Base-by-base conservation (phyloP, 2,888 invertebrate species). In the Eupeodes latifasciatus region DNA sequence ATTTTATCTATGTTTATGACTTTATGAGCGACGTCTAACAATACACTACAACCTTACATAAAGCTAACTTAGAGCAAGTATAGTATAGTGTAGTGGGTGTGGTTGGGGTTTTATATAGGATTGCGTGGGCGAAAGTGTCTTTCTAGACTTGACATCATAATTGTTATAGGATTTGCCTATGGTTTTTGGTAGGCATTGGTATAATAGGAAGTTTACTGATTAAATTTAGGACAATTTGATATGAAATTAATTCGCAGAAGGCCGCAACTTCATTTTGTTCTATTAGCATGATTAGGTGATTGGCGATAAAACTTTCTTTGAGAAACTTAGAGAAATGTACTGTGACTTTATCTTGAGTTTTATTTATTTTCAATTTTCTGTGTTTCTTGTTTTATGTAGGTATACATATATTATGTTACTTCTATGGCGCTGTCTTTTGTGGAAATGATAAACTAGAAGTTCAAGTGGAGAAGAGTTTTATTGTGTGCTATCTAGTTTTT, bases 21-120 rank as follows among this genome's bases (percentile, higher is more conserved):
- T 76, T 76, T 71, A 76, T 81, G 71, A 76, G 44, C 77, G 51
- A 77, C 66, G 81, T 81, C 77, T 27, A 72, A 76, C 62, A 34
- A 79, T 3, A 19, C 16, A 62, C 40, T 62, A 66, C 2, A 66
- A 47, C 27, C 19, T 19, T 55, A 5, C 12, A n/a, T 51, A 12
- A 27, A 27, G 27, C 27, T 27, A 2, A 27, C 27, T 27, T 27
- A 27, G 27, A 27, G 27, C 27, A 2, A 27, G 3, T 27, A 27
- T 27, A n/a, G n/a, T n/a, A 12, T n/a, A 1, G 40, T 40, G 0
- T 40, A 40, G 6, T 40, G 40, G 40, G 40, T 47, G 12, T 11
- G 4, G 47, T 4, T 11, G 47, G 47, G 47, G 27, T 2, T 9
- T 2, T 51, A 3, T 34, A 27, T n/a, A 36, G 36, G 7, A 14